phyloP scores from a whole-genome alignment of 2,797 vertebrate species.

The Poeciliopsis paucimaculata region DNA sequence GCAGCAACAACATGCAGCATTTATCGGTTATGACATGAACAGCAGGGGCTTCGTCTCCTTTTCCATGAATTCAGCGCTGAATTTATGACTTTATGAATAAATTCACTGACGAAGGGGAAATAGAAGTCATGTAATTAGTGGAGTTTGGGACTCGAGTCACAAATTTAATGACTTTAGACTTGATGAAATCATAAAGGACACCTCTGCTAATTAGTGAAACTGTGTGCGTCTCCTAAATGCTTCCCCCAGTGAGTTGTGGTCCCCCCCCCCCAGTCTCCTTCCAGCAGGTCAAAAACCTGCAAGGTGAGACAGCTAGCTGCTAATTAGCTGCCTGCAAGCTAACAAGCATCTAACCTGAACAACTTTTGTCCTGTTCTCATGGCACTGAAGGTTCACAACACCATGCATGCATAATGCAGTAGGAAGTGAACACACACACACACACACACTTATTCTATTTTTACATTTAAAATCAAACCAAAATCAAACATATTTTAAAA shows the following conservation, averaged over 20 bases:
- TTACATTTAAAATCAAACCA: not conserved
- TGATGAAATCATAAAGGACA: not conserved
- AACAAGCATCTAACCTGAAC: not conserved
- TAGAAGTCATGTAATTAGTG: not conserved
- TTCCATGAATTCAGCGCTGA: conserved; percentile 1
- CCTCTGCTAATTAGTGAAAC: not conserved
- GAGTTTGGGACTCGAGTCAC: not conserved
- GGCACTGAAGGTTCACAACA: not conserved
- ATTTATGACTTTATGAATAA: not conserved
- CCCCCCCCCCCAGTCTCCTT: no score
- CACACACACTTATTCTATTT: not conserved
- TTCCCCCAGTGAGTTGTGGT: not conserved
- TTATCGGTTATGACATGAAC: conserved; percentile 47
- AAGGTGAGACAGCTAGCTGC: not conserved
- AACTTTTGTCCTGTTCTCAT: not conserved
- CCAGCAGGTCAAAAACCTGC: not conserved
- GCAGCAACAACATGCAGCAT: conserved; percentile 23
- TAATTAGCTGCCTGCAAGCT: not conserved
- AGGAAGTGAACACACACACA: no score
- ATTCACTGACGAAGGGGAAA: not conserved
- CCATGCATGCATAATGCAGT: not conserved
- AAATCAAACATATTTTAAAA: not conserved
- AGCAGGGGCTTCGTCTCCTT: conserved; percentile 35
- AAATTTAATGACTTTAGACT: not conserved
- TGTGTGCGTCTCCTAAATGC: not conserved